Evolutionary conservation across 2,113 vertebrate genomes (phyloP).

Genomic region (Acrocephalus arundinaceus): DNA sequence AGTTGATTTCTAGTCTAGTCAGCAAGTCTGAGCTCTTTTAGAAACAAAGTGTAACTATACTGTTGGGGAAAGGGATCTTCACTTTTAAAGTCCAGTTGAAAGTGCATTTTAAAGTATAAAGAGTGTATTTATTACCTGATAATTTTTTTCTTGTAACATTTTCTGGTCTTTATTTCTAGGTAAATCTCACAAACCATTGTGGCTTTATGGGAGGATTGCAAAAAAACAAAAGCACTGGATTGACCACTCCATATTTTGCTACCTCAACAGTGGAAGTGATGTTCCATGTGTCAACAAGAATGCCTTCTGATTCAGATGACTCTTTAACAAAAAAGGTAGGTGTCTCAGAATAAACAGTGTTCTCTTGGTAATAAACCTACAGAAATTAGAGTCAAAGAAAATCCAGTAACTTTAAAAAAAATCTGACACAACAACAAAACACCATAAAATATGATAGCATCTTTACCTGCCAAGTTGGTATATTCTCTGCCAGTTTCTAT

Average conservation of each 20-base stretch:
- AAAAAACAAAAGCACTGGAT: slow-evolving; percentile 94
- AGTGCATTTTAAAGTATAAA: not conserved
- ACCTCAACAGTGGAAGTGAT: slow-evolving; percentile 97
- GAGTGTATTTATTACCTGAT: not conserved
- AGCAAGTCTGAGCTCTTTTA: not conserved
- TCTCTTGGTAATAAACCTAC: not conserved
- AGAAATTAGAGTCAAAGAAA: slow-evolving; percentile 10
- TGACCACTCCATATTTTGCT: slow-evolving; percentile 95
- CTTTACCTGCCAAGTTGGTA: not conserved
- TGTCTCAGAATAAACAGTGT: not conserved
- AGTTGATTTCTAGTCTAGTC: slow-evolving; percentile 3
- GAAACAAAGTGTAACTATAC: not conserved
- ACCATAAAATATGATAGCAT: not conserved
- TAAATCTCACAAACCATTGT: slow-evolving; percentile 95
- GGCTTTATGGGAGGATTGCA: slow-evolving; percentile 98
- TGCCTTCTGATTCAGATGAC: slow-evolving; percentile 96
- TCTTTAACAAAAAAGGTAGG: slow-evolving; percentile 96
- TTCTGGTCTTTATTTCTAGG: slow-evolving; percentile 72
- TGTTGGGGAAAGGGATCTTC: not conserved
- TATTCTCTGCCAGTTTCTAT: not conserved
- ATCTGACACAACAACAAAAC: not conserved
- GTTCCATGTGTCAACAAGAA: slow-evolving; percentile 97
- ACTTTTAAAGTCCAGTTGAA: not conserved
- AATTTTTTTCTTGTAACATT: not conserved
- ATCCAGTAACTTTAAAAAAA: not conserved